A percentile compares a stretch with the other conserved stretches of the same genome.
phyloP scores from a whole-genome alignment of 2,797 vertebrate species.

The Semaprochilodus insignis region DNA sequence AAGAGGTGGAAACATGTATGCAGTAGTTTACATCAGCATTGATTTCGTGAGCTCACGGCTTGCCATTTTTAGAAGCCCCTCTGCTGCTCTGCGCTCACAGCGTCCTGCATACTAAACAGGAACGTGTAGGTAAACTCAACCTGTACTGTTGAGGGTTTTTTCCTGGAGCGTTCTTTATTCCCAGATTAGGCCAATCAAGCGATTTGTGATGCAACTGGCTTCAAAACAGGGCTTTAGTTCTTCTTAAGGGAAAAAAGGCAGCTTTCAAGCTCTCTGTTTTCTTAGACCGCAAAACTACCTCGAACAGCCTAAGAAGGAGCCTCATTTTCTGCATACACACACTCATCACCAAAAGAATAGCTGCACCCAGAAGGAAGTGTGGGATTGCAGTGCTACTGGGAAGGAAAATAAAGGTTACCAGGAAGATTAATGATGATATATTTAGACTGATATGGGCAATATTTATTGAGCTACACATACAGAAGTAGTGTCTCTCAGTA shows the following conservation, averaged over 20 bases:
- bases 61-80: conserved; percentile 11
- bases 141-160: neutral
- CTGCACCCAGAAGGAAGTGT: no score
- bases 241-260: neutral
- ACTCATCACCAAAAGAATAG: no score
- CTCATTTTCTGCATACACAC: no score
- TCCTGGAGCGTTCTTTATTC: neutral
- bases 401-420: no score
- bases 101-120: neutral
- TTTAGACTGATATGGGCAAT: no score
- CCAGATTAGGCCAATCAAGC: neutral
- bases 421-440: no score
- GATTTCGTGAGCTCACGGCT: neutral
- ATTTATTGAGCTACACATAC: no score
- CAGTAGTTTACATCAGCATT: neutral
- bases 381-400: no score
- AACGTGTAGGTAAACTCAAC: neutral
- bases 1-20: neutral
- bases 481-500: no score
- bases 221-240: neutral
- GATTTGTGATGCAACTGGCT: neutral
- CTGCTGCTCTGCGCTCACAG: neutral
- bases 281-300: neutral
- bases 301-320: no score
- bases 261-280: neutral